Evolutionary conservation across 2,888 invertebrate genomes (phyloP).

Genomic region (Dryobotodes eremita): DNA sequence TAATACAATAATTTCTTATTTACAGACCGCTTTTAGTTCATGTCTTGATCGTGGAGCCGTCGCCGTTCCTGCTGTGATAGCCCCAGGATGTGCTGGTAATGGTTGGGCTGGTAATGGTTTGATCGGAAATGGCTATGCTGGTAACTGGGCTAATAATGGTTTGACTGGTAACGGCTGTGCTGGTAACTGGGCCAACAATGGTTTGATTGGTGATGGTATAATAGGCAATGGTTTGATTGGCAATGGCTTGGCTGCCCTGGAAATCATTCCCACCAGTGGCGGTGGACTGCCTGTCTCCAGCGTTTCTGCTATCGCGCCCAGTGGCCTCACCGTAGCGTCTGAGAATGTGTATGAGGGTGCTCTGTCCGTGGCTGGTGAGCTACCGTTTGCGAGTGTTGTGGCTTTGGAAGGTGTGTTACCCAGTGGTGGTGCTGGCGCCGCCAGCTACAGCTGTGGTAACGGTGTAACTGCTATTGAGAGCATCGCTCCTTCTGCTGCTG

Average conservation of each 20-base stretch:
- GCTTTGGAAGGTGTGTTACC: constrained; percentile 51
- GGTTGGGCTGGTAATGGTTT: no score
- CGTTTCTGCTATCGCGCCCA: constrained; percentile 44
- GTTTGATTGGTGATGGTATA: no score
- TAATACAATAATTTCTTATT: neutral
- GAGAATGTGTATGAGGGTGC: constrained; percentile 61
- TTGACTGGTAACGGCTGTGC: no score
- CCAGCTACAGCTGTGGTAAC: constrained; percentile 54
- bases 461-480: constrained; percentile 20
- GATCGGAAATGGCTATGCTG: no score
- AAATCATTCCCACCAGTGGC: constrained; percentile 58
- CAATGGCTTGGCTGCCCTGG: no score
- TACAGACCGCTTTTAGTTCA: no score
- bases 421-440: constrained; percentile 50
- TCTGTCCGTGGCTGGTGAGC: constrained; percentile 54
- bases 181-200: no score
- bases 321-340: constrained; percentile 55
- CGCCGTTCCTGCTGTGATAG: no score
- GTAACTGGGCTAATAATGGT: no score
- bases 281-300: constrained; percentile 56
- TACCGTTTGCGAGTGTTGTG: constrained; percentile 18
- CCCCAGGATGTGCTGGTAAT: no score
- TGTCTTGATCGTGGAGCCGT: no score
- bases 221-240: no score
- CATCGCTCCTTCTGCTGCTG: constrained; percentile 1